Percentiles rank a stretch among this genome's conserved stretches.
phyloP scores from a whole-genome alignment of 2,797 vertebrate genomes.

The Microctenopoma lineatum region DNA sequence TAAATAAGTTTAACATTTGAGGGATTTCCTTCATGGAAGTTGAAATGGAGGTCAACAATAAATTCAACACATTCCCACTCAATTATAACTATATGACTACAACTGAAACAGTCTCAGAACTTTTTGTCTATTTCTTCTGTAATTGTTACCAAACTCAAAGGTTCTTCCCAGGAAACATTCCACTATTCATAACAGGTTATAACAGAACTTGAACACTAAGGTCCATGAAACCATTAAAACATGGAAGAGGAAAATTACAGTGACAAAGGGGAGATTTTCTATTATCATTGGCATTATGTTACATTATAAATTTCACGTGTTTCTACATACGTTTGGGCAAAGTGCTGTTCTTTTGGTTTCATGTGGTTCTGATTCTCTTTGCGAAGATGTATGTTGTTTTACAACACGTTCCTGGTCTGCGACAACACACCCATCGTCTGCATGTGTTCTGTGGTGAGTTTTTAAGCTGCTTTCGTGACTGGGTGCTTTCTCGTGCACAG shows the following conservation, averaged over 20 bases:
- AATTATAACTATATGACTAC: neutral
- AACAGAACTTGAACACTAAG: constrained; percentile 2
- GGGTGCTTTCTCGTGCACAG: constrained; percentile 4
- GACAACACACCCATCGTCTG: neutral
- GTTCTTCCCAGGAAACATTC: neutral
- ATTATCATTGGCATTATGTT: neutral
- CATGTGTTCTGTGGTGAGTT: constrained; percentile 15
- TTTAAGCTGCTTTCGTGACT: constrained; percentile 20
- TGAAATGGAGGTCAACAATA: neutral
- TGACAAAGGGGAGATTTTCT: neutral
- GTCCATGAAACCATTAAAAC: neutral
- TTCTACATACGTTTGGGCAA: constrained; percentile 56
- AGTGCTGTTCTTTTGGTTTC: constrained; percentile 44
- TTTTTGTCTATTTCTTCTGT: too few species aligned
- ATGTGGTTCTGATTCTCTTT: constrained; percentile 35
- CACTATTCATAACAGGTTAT: too few species aligned
- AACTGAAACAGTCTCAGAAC: too few species aligned
- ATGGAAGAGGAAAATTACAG: neutral
- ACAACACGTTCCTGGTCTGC: constrained; percentile 18
- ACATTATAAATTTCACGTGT: neutral
- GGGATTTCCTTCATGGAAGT: neutral
- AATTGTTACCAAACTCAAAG: neutral
- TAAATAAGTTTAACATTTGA: neutral
- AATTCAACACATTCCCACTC: neutral
- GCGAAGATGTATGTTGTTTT: constrained; percentile 50